phyloP scores from a whole-genome alignment of 2,888 invertebrate genomes.

The Keiferia lycopersicella region DNA sequence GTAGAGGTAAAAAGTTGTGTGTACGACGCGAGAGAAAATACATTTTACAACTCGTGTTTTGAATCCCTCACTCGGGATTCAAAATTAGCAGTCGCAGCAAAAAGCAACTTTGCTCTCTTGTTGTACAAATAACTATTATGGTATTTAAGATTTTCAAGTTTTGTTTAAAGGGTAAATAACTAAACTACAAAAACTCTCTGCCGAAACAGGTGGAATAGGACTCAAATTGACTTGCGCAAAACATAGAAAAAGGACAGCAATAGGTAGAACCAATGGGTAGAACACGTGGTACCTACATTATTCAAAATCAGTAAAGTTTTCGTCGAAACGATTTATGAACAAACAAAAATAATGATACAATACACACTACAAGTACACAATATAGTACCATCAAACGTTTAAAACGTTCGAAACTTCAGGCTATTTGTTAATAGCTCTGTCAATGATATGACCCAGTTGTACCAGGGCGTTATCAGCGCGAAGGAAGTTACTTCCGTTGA shows the following conservation, averaged over 20 bases:
- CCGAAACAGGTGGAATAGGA: background rate
- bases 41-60: no score
- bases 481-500: constrained; percentile 59
- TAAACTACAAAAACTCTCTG: background rate
- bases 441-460: constrained; percentile 68
- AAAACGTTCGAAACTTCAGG: constrained; percentile 32
- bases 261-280: background rate
- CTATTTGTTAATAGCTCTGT: constrained; percentile 57
- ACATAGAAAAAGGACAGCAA: background rate
- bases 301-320: background rate
- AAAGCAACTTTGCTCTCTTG: no score
- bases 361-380: background rate
- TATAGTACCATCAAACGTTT: constrained; percentile 11
- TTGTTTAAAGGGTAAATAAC: no score
- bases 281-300: no score
- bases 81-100: no score
- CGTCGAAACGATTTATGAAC: background rate
- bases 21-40: no score
- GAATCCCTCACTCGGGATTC: no score
- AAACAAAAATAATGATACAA: background rate
- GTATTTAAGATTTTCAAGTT: background rate
- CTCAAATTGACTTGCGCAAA: constrained; percentile 1
- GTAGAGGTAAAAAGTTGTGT: no score
- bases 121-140: no score
- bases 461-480: constrained; percentile 61